phyloP scores from a whole-genome alignment of 1,140 invertebrate genomes.

The Ladona fulva region DNA sequence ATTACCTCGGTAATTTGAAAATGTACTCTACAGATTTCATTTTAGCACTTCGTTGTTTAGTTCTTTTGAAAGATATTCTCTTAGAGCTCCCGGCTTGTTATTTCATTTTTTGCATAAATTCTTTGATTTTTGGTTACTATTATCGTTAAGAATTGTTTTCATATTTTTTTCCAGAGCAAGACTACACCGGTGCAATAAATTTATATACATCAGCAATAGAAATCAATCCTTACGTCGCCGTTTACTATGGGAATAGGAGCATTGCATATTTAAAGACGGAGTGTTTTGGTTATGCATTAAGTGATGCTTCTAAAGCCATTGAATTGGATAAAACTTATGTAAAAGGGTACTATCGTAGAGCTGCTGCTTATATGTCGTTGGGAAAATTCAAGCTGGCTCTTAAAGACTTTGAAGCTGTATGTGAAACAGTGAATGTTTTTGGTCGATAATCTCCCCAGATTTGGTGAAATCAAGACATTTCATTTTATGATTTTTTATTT shows the following conservation, averaged over 20 bases:
- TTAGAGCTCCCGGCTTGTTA: background rate
- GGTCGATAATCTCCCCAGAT: constrained; percentile 12
- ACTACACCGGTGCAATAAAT: constrained; percentile 80
- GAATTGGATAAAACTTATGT: constrained; percentile 82
- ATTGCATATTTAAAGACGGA: constrained; percentile 88
- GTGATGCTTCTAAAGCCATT: constrained; percentile 86
- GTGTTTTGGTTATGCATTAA: constrained; percentile 86
- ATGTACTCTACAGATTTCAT: background rate
- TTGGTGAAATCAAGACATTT: background rate
- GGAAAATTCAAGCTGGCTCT: constrained; percentile 95
- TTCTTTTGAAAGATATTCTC: background rate
- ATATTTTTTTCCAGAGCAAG: constrained; percentile 62
- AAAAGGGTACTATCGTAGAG: constrained; percentile 91
- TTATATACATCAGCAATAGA: constrained; percentile 88
- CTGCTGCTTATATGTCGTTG: constrained; percentile 92
- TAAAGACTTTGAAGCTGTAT: constrained; percentile 92
- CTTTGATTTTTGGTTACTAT: constrained; percentile 15
- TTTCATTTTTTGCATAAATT: constrained; percentile 22
- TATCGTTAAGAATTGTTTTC: constrained; percentile 15
- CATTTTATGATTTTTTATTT: constrained; percentile 26
- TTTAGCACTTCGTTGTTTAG: background rate
- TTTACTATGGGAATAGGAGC: constrained; percentile 89
- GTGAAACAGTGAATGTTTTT: constrained; percentile 24
- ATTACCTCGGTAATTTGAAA: background rate
- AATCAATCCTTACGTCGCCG: constrained; percentile 65